Conservation (phyloP, 2,797 vertebrate species). For the Peromyscus melanophrys region DNA sequence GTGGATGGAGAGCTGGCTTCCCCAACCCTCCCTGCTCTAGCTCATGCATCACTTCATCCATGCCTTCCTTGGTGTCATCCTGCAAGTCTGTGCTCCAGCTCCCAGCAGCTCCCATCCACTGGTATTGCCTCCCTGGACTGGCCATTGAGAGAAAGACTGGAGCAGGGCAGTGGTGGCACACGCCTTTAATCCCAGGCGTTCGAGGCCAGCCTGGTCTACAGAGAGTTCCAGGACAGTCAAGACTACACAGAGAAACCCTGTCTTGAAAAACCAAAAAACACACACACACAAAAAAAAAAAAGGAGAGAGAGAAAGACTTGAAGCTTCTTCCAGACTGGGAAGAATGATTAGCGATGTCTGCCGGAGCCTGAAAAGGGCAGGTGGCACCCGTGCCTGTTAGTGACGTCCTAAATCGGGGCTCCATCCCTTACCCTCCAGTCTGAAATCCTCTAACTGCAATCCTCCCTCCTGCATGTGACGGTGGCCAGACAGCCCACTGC, state of each 20-base stretch:
- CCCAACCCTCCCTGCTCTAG: not conserved
- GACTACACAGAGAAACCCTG: not conserved
- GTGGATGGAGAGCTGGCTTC: not conserved
- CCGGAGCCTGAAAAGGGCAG: not conserved
- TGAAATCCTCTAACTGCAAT: not conserved
- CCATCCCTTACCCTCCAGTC: not conserved
- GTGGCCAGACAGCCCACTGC: not conserved
- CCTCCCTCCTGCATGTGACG: not conserved
- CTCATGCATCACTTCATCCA: not conserved
- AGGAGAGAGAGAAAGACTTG: not conserved
- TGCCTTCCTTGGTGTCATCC: conserved; percentile 20
- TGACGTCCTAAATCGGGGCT: not conserved
- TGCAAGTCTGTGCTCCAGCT: conserved; percentile 54
- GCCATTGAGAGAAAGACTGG: not conserved
- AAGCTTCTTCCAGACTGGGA: not conserved
- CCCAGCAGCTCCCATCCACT: not conserved
- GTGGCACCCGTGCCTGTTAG: fast-evolving
- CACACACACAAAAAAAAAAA: too few relatives aligned
- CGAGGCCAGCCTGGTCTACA: not conserved
- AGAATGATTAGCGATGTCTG: not conserved
- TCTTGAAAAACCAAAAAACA: not conserved
- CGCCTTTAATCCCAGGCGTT: not conserved
- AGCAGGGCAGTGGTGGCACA: not conserved
- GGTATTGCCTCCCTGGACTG: not conserved
- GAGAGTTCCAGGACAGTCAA: not conserved